Conservation (phyloP, 2,888 invertebrate species). For the Theretra japonica region DNA sequence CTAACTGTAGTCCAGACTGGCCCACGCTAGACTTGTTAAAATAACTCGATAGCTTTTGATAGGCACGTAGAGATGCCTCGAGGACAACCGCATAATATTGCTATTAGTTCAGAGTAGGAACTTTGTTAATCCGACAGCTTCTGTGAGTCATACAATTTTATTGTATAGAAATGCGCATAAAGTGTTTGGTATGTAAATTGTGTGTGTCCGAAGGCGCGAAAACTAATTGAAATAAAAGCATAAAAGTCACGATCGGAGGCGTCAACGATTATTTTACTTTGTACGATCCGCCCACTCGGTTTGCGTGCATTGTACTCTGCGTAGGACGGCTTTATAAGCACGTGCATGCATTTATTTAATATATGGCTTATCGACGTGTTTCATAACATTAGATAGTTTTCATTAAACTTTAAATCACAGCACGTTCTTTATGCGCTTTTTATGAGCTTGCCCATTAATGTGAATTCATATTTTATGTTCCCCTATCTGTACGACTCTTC, state of each 20-base stretch:
- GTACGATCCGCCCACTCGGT: slow-evolving; percentile 28
- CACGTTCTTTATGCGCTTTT: neutral
- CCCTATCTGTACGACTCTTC: neutral
- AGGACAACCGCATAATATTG: neutral
- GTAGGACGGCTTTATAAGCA: slow-evolving; percentile 23
- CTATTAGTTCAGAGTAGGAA: slow-evolving; percentile 9
- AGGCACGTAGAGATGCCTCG: neutral
- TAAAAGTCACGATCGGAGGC: slow-evolving; percentile 28
- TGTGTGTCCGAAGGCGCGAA: neutral
- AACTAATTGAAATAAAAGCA: slow-evolving; percentile 21
- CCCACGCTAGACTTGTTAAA: slow-evolving; percentile 5
- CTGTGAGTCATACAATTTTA: neutral
- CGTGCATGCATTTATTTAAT: slow-evolving; percentile 23
- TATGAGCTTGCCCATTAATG: slow-evolving; percentile 1
- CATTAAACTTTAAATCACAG: neutral
- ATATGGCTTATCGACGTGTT: slow-evolving; percentile 7
- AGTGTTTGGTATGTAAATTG: neutral
- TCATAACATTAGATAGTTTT: slow-evolving; percentile 17
- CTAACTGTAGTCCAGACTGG: slow-evolving; percentile 23
- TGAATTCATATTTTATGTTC: neutral
- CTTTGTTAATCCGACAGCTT: neutral
- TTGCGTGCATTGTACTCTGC: slow-evolving; percentile 27
- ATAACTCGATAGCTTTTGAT: slow-evolving; percentile 1
- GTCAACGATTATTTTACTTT: slow-evolving; percentile 33
- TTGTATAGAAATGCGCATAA: neutral